phyloP scores from a whole-genome alignment of 2,888 invertebrate genomes.

The Carcina quercana region DNA sequence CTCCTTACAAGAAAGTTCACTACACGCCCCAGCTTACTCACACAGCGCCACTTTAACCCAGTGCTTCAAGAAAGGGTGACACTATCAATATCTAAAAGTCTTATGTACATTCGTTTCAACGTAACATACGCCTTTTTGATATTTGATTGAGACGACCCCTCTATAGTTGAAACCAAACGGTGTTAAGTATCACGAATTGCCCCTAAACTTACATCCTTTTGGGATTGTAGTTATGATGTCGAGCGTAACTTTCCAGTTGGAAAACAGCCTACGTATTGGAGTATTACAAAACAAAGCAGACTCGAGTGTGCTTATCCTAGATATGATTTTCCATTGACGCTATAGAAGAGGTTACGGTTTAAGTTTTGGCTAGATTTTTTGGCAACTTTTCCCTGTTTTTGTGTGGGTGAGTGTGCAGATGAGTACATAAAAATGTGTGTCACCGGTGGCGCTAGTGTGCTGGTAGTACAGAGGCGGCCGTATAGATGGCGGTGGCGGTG shows the following conservation, averaged over 20 bases:
- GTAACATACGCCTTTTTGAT: conserved; percentile 17
- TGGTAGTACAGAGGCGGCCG: conserved; percentile 25
- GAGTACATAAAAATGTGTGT: conserved; percentile 39
- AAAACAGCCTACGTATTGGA: conserved; percentile 3
- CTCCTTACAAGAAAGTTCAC: conserved; percentile 61
- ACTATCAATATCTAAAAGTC: conserved; percentile 25
- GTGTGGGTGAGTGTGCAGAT: conserved; percentile 44
- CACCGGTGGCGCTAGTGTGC: conserved; percentile 57
- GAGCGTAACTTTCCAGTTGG: neutral
- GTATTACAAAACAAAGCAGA: neutral
- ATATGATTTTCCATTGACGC: conserved; percentile 11
- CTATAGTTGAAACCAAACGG: conserved; percentile 21
- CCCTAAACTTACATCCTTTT: conserved; percentile 24
- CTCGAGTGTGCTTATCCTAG: conserved; percentile 11
- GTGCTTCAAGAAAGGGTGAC: conserved; percentile 26
- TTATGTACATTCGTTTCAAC: conserved; percentile 9
- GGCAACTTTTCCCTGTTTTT: conserved; percentile 38
- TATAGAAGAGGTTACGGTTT: neutral
- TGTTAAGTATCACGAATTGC: conserved; percentile 6
- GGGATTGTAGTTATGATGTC: conserved; percentile 14
- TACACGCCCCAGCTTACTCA: conserved; percentile 37
- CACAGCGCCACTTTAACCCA: conserved; percentile 24
- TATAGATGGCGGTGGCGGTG: conserved; percentile 50
- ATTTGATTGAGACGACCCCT: neutral
- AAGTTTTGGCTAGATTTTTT: conserved; percentile 36